Conservation (phyloP, 2,888 invertebrate genomes). For the Gnatocerus cornutus region DNA sequence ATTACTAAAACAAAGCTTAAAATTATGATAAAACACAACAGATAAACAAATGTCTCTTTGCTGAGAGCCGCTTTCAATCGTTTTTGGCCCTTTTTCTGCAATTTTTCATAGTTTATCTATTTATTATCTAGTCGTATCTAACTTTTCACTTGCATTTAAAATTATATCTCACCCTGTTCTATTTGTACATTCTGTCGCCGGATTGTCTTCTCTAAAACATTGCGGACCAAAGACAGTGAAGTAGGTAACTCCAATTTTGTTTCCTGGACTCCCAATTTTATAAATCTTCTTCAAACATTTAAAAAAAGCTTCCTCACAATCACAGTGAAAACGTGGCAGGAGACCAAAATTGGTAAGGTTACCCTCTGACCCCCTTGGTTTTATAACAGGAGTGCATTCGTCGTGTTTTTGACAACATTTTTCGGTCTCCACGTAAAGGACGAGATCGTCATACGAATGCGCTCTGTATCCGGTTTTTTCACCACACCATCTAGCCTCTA, state of each 20-base stretch:
- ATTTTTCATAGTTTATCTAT: too few relatives aligned
- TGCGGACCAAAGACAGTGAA: conserved; percentile 83
- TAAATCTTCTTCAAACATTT: conserved; percentile 77
- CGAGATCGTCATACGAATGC: conserved; percentile 74
- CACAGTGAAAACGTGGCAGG: conserved; percentile 82
- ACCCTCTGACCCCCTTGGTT: conserved; percentile 73
- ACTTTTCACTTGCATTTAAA: too few relatives aligned
- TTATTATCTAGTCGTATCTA: too few relatives aligned
- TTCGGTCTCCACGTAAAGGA: conserved; percentile 78
- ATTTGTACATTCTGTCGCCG: conserved; percentile 72
- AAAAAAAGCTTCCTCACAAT: conserved; percentile 80
- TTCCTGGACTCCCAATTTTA: conserved; percentile 61
- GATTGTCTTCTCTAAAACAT: conserved; percentile 79
- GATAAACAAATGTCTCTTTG: too few relatives aligned
- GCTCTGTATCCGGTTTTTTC: conserved; percentile 76
- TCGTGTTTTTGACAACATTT: conserved; percentile 83
- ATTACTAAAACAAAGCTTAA: too few relatives aligned
- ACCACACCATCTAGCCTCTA: conserved; percentile 86
- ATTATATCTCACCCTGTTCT: conserved; percentile 47
- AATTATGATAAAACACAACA: too few relatives aligned
- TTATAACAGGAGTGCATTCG: conserved; percentile 77
- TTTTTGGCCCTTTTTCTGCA: too few relatives aligned
- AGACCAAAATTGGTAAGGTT: conserved; percentile 79
- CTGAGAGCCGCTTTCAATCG: too few relatives aligned
- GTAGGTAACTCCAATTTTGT: conserved; percentile 80